Evolutionary conservation across 2,113 vertebrate genomes (phyloP).

Genomic region (Mesocricetus auratus): DNA sequence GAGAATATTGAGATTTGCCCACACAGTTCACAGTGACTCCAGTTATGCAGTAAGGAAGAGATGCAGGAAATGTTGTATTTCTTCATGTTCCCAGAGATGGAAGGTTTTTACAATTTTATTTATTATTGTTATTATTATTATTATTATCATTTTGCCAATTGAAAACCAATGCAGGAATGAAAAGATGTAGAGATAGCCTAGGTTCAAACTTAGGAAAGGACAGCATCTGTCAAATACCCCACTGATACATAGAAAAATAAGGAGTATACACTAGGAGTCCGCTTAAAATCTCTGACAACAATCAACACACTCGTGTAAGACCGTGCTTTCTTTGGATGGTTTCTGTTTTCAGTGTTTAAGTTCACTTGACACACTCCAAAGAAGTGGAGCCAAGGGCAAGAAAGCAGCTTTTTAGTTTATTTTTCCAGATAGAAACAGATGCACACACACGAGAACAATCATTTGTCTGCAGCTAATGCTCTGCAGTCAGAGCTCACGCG

Average conservation of each 20-base stretch:
- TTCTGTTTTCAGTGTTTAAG: conserved; percentile 63
- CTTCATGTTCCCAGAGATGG: not conserved
- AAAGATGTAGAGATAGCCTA: not conserved
- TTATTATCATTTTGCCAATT: not conserved
- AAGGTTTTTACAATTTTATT: not conserved
- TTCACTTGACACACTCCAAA: conserved; percentile 75
- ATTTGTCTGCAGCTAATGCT: conserved; percentile 1
- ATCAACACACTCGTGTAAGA: not conserved
- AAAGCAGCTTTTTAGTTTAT: conserved; percentile 72
- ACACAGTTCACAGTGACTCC: not conserved
- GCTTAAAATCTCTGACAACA: conserved; percentile 20
- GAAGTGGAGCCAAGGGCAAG: conserved; percentile 66
- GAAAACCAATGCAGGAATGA: conserved; percentile 24
- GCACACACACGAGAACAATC: conserved; percentile 35
- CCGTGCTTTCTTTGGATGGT: conserved; percentile 64
- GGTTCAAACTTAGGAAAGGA: conserved; percentile 19
- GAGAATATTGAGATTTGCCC: not conserved
- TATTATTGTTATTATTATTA: not conserved
- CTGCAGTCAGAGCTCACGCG: conserved; percentile 20
- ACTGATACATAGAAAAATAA: not conserved
- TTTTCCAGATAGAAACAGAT: conserved; percentile 77
- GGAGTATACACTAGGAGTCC: not conserved
- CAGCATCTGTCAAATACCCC: not conserved
- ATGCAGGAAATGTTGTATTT: not conserved
- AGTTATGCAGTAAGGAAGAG: conserved; percentile 26